phyloP scores from a whole-genome alignment of 2,797 vertebrate species.

The Columba guinea region DNA sequence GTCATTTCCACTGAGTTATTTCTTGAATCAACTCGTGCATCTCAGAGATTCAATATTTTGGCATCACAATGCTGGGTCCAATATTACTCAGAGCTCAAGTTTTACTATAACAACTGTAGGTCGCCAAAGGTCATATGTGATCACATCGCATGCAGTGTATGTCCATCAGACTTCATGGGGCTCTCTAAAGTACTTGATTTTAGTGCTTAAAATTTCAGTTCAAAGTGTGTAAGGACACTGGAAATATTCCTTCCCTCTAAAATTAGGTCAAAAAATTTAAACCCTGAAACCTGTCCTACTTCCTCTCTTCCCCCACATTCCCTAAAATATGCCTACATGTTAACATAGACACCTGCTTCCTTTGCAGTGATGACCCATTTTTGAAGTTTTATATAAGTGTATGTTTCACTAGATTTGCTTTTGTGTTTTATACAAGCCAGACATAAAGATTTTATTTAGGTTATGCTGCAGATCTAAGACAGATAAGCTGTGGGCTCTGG shows the following conservation, averaged over 20 bases:
- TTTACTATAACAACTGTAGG: neutral
- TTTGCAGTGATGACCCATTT: constrained; percentile 3
- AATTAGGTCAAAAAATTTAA: neutral
- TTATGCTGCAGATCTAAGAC: neutral
- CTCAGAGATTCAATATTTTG: neutral
- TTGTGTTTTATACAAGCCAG: neutral
- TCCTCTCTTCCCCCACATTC: constrained; percentile 15
- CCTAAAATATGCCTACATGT: constrained; percentile 14
- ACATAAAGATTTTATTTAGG: neutral
- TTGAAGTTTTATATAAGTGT: neutral
- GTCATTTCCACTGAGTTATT: neutral
- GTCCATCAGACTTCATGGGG: neutral
- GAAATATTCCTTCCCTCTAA: constrained; percentile 1
- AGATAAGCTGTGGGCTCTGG: neutral
- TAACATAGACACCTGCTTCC: constrained; percentile 22
- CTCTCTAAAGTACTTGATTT: neutral
- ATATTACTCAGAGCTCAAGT: neutral
- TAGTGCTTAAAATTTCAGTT: neutral
- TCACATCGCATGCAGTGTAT: neutral
- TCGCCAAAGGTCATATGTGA: neutral
- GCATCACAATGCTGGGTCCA: neutral
- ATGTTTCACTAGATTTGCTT: neutral
- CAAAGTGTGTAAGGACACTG: neutral
- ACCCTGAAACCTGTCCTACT: neutral
- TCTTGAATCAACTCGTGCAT: neutral